Evolutionary conservation across 1,140 invertebrate genomes (phyloP).

Genomic region (Mercenaria mercenaria): DNA sequence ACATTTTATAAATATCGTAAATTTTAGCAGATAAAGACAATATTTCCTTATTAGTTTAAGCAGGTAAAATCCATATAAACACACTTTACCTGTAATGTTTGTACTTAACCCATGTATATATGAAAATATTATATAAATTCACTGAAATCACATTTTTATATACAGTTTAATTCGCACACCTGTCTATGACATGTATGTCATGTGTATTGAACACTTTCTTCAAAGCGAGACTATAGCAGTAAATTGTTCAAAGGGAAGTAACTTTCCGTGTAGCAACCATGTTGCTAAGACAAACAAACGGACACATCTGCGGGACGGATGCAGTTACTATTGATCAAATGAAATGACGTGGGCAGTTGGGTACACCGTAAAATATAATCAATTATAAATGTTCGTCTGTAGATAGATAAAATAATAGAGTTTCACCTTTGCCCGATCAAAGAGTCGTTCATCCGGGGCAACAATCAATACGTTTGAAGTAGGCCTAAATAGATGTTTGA

Average conservation of each 20-base stretch:
- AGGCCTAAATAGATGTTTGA: too few relatives aligned
- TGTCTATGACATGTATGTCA: conserved; percentile 9
- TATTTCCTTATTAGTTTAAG: too few relatives aligned
- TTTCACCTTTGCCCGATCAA: too few relatives aligned
- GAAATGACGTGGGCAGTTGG: too few relatives aligned
- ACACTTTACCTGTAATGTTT: neutral
- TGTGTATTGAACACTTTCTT: conserved; percentile 20
- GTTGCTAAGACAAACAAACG: conserved; percentile 43
- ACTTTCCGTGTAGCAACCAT: conserved; percentile 25
- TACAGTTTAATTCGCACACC: neutral
- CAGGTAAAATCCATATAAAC: too few relatives aligned
- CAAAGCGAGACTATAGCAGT: conserved; percentile 35
- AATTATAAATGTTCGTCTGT: too few relatives aligned
- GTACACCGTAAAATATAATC: too few relatives aligned
- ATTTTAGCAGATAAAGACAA: too few relatives aligned
- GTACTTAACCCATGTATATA: conserved; percentile 11
- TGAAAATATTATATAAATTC: neutral
- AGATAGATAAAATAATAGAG: too few relatives aligned
- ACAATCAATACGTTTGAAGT: too few relatives aligned
- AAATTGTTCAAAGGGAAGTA: conserved; percentile 8
- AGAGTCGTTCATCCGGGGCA: neutral
- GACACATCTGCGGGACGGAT: neutral
- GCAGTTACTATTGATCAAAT: conserved; percentile 1
- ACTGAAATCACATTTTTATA: neutral
- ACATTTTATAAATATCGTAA: too few relatives aligned